Base-by-base conservation (phyloP, 1,140 invertebrate genomes). In the Ladona fulva region DNA sequence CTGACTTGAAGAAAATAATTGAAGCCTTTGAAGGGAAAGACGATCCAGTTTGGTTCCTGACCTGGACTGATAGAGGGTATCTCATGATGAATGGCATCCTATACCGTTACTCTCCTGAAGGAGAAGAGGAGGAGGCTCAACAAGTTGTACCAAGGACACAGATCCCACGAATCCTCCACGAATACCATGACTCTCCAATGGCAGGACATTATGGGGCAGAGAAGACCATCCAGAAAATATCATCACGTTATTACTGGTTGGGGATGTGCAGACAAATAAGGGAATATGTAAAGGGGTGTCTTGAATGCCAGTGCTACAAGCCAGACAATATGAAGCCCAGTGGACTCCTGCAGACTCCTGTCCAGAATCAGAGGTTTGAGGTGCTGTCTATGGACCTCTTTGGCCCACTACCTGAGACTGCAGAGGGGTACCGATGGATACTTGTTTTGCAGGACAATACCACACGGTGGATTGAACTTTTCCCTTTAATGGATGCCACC, bases 101-200 rank as follows among this genome's bases (percentile, higher is more conserved):
- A 16, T 83, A 81, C 79, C 80, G 81, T 42, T 74, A 80, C 74
- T 78, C 82, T 24, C 78, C 78, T 25, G 80, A 82, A 25, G 75
- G 76, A 12, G 82, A 84, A 37, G 52, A 44, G 19, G n/a, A 22
- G 74, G 78, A 77, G 8, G 74, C n/a, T n/a, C n/a, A n/a, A n/a
- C n/a, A n/a, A n/a, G n/a, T n/a, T n/a, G n/a, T n/a, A n/a, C n/a
- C n/a, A 81, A 3, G 16, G 84, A 19, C 11, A 78, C 3, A 74
- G 78, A 29, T 81, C 81, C 77, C 83, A 84, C 66, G 82, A 83
- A n/a, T n/a, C n/a, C n/a, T n/a, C n/a, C n/a, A n/a, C n/a, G n/a
- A n/a, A n/a, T n/a, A n/a, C n/a, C n/a, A n/a, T n/a, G n/a, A n/a
- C 52, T 75, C 80, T 0, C 78, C 81, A 14, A 78, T 74, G 7